Base-by-base conservation (phyloP, 2,888 invertebrate genomes). In the Erannis defoliaria region DNA sequence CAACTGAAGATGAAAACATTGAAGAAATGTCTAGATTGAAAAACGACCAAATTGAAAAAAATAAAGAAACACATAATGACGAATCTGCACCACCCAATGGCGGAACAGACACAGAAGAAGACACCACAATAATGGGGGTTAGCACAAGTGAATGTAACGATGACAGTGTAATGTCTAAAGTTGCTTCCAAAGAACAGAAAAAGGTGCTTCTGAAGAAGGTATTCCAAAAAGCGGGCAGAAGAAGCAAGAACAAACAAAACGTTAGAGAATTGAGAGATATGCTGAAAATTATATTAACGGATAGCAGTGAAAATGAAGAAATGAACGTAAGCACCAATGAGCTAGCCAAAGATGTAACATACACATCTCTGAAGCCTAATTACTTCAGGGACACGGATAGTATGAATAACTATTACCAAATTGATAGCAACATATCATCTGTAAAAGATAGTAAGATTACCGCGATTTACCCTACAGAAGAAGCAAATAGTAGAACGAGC, bases 231-330 rank as follows among this genome's bases (percentile, higher is more conserved):
- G 77, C 78, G 9, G 70, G 77, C 23, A 76, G 71, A 2, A 78
- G 77, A 55, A 67, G 66, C 2, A 82, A 82, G 31, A 80, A 70
- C 16, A 85, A 77, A 74, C 70, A 67, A 29, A 77, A 77, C 21
- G 73, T 83, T 33, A 77, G 73, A 53, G 72, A 80, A 53, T 61
- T 88, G 14, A 70, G 71, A 23, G 74, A 85, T 31, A 79, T 83
- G 72, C 67, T 89, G 4, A 82, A 82, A 60, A 70, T 81, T 1
- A 81, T 88, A 62, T 64, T 89, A 1, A 85, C 84, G 1, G 85
- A 87, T 38, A 86, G 81, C 37, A 84, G 82, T 46, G 81, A 77
- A 0, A 72, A 73, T 12, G 83, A 81, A 0, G 77, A 83, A 2
- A 55, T 69, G 0, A 69, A 70, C 1, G 60, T 67, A 0, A 68